phyloP scores from a whole-genome alignment of 2,797 vertebrate genomes.

The Liasis olivaceus region DNA sequence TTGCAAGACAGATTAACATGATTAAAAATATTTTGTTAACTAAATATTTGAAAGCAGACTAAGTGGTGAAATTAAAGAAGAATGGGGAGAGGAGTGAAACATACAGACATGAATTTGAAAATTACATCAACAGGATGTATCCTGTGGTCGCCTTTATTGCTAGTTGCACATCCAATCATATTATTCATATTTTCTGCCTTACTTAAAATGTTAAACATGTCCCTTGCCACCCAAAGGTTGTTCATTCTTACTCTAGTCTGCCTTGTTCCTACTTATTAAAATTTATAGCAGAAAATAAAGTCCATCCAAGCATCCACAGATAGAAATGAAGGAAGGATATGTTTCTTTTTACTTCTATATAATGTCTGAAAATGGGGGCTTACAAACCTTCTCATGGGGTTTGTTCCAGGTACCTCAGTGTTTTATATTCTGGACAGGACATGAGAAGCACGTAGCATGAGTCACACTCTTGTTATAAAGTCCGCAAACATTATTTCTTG shows the following conservation, averaged over 20 bases:
- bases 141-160: not conserved
- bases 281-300: not conserved
- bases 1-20: not conserved
- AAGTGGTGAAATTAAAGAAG: not conserved
- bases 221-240: not conserved
- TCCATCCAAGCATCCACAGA: not conserved
- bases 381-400: not conserved
- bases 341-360: not conserved
- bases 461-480: not conserved
- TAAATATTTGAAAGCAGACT: not conserved
- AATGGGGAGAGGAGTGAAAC: not conserved
- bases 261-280: not conserved
- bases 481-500: not conserved
- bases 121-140: not conserved
- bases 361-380: not conserved
- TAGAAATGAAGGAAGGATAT: not conserved
- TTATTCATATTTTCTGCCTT: not conserved
- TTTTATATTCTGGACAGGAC: not conserved
- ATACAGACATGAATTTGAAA: not conserved
- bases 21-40: not conserved
- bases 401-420: not conserved
- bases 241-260: not conserved
- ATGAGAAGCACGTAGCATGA: not conserved
- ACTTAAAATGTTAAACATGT: not conserved
- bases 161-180: not conserved